phyloP scores from a whole-genome alignment of 2,888 invertebrate genomes.

The Drosophila meridiana region DNA sequence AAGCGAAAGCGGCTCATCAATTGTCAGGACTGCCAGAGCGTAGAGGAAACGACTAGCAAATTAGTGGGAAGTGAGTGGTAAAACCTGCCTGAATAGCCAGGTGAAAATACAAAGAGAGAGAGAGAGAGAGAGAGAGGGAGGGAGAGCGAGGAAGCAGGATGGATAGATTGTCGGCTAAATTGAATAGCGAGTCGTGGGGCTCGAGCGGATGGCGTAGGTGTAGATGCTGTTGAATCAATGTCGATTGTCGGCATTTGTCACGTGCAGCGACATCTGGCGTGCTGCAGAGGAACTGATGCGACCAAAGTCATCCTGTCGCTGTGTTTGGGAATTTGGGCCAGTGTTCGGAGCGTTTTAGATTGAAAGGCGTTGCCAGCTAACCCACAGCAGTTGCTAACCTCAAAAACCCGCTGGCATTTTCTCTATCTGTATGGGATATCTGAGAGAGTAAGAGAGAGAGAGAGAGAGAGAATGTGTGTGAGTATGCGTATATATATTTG shows the following conservation, averaged over 20 bases:
- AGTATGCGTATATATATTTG: background rate
- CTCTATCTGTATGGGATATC: background rate
- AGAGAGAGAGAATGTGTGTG: constrained; percentile 15
- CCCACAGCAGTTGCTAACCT: constrained; percentile 7
- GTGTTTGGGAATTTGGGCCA: constrained; percentile 56
- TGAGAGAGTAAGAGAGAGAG: constrained; percentile 12
- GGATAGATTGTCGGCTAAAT: constrained; percentile 17
- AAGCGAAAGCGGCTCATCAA: constrained; percentile 37
- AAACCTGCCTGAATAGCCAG: constrained; percentile 17
- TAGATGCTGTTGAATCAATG: constrained; percentile 22
- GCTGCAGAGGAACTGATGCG: constrained; percentile 37
- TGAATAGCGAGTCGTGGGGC: constrained; percentile 1
- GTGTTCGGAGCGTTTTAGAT: constrained; percentile 67
- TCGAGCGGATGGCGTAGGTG: background rate
- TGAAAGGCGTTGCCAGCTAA: constrained; percentile 61
- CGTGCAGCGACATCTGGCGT: constrained; percentile 62
- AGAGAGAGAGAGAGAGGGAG: background rate
- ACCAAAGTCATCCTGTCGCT: constrained; percentile 51
- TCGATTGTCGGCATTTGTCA: constrained; percentile 73
- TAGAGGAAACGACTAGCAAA: constrained; percentile 48
- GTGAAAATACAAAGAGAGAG: constrained; percentile 1
- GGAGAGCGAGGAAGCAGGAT: background rate
- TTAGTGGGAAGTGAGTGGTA: constrained; percentile 43
- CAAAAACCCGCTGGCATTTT: constrained; percentile 27
- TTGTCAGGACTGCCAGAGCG: constrained; percentile 41